These are phyloP conservation scores for Euphonia xanthogaster DNA, from an alignment of 2,797 vertebrate genomes.

Conservation along the genomic window DNA sequence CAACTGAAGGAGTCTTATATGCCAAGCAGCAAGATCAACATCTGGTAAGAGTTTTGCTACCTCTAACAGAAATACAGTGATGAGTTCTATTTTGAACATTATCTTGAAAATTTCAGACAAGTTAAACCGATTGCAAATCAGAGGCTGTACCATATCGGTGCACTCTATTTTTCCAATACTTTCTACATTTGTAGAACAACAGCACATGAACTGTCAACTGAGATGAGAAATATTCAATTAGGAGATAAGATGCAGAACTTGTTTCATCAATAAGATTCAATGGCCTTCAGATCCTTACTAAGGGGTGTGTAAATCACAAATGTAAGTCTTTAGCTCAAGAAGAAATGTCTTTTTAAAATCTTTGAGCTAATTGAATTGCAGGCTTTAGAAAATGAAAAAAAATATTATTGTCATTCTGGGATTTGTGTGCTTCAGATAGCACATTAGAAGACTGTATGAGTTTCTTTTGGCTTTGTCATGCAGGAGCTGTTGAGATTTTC, in stretches of 20 bases:
- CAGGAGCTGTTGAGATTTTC: background rate
- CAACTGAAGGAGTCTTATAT: background rate
- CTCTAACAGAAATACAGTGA: background rate
- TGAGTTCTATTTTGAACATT: background rate
- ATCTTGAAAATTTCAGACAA: background rate
- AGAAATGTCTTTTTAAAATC: background rate
- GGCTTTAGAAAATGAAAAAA: background rate
- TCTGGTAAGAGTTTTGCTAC: background rate
- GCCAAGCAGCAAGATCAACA: background rate
- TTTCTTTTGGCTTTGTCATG: background rate
- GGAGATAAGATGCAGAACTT: background rate
- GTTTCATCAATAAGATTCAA: background rate
- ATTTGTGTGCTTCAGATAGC: background rate
- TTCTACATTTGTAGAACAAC: background rate
- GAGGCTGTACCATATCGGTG: background rate
- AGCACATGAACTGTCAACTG: background rate
- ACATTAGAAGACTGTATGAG: background rate
- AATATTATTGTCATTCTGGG: background rate
- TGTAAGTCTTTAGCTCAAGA: background rate
- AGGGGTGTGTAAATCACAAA: background rate
- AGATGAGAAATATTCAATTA: background rate
- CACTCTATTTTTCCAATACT: background rate
- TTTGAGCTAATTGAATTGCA: constrained; percentile 1
- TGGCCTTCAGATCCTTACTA: background rate
- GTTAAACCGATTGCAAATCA: background rate